Conservation (phyloP, 2,888 invertebrate species). For the Agrochola litura region DNA sequence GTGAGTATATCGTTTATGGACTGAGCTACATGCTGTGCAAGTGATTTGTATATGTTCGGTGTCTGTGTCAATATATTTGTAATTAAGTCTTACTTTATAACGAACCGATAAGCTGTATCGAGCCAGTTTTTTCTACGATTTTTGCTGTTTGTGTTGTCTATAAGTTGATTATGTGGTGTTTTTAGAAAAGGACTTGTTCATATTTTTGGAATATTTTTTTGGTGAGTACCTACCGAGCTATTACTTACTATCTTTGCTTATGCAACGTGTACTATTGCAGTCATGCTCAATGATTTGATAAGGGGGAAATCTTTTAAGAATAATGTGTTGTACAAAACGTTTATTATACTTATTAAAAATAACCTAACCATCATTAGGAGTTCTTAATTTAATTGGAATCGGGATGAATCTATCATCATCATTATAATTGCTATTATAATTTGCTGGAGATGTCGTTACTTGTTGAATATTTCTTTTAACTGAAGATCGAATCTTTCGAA, state of each 20-base stretch:
- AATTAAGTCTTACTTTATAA: conserved; percentile 29
- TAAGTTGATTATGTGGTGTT: conserved; percentile 47
- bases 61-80: conserved; percentile 45
- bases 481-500: conserved; percentile 30
- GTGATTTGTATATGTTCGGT: conserved; percentile 68
- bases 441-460: conserved; percentile 23
- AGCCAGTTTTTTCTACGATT: conserved; percentile 53
- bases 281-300: conserved; percentile 15
- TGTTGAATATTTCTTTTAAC: conserved; percentile 60
- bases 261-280: background rate
- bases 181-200: conserved; percentile 16
- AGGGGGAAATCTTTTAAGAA: background rate
- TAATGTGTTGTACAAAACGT: conserved; percentile 27
- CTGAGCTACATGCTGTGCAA: conserved; percentile 63
- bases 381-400: conserved; percentile 75
- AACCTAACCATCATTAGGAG: conserved; percentile 35
- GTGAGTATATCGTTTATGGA: conserved; percentile 71
- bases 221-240: conserved; percentile 49
- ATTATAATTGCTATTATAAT: conserved; percentile 59
- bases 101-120: conserved; percentile 39
- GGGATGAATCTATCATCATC: conserved; percentile 77
- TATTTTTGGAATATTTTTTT: conserved; percentile 19
- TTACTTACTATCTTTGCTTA: conserved; percentile 12
- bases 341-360: conserved; percentile 32
- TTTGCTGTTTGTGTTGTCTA: conserved; percentile 48